Conservation (phyloP, 1,140 invertebrate genomes). For the Stenopsyche tienmushanensis region DNA sequence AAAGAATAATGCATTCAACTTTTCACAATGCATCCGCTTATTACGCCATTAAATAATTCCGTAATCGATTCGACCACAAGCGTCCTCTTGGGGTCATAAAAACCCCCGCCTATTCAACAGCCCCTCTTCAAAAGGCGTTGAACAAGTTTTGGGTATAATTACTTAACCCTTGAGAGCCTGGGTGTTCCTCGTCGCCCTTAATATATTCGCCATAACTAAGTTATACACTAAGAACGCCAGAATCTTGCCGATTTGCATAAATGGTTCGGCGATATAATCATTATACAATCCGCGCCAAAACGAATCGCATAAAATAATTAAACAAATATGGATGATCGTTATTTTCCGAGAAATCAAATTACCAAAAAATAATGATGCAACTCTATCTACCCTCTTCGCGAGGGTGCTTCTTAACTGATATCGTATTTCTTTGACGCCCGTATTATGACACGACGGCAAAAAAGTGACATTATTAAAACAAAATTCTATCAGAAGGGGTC, state of each 20-base stretch:
- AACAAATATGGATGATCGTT: too few relatives aligned
- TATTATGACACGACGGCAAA: too few relatives aligned
- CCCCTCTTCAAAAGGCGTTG: constrained; percentile 2
- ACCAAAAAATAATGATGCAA: too few relatives aligned
- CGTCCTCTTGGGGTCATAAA: constrained; percentile 21
- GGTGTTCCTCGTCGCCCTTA: not conserved
- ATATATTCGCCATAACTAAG: not conserved
- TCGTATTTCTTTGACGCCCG: too few relatives aligned
- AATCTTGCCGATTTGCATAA: constrained; percentile 1
- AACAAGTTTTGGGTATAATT: constrained; percentile 23
- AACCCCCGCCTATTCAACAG: not conserved
- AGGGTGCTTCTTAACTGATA: too few relatives aligned
- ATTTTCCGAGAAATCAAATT: too few relatives aligned
- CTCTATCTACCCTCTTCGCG: not conserved
- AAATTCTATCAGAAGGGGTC: not conserved
- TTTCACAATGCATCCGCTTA: constrained; percentile 15
- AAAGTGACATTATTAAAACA: too few relatives aligned
- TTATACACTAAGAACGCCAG: not conserved
- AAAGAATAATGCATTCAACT: constrained; percentile 2
- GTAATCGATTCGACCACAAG: constrained; percentile 24
- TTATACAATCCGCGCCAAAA: too few relatives aligned
- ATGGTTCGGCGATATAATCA: too few relatives aligned
- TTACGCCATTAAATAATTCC: constrained; percentile 29
- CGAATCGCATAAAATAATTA: too few relatives aligned
- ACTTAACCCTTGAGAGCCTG: constrained; percentile 14